Percentiles rank a stretch among this genome's conserved stretches.
Evolutionary conservation across 1,140 invertebrate species (phyloP).

Genomic region (Macrocentrus cingulum): DNA sequence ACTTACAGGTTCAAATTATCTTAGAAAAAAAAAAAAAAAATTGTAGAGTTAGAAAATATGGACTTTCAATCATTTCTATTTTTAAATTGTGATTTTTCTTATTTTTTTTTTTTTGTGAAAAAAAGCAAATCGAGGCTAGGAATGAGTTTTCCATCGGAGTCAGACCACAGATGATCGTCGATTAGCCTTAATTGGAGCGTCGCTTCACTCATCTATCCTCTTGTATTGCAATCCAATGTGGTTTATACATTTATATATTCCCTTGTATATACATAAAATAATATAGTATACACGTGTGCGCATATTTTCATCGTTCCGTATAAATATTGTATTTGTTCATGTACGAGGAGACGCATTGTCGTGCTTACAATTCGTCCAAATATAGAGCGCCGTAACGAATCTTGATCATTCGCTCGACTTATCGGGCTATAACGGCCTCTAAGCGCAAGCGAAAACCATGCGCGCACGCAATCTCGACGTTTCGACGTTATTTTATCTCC

Average conservation of each 20-base stretch:
- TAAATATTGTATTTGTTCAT: constrained; percentile 16
- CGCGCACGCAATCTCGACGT: constrained; percentile 22
- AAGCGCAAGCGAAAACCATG: constrained; percentile 18
- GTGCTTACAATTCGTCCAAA: constrained; percentile 34
- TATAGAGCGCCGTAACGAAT: constrained; percentile 40
- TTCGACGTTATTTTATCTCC: background rate
- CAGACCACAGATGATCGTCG: constrained; percentile 25
- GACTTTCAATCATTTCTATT: too few species aligned
- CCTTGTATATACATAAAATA: background rate
- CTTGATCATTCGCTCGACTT: constrained; percentile 32
- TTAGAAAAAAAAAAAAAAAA: too few species aligned
- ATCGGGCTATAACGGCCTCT: constrained; percentile 19
- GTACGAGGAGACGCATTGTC: constrained; percentile 27
- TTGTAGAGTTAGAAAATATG: too few species aligned
- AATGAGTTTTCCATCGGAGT: constrained; percentile 1
- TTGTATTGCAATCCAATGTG: background rate
- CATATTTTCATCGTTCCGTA: constrained; percentile 14
- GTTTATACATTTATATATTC: background rate
- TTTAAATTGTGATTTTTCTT: background rate
- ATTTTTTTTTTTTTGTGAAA: background rate
- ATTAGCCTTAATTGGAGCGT: constrained; percentile 33
- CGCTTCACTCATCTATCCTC: constrained; percentile 9
- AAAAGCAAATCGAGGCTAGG: background rate
- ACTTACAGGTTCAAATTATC: too few species aligned
- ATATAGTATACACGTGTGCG: constrained; percentile 11